Percentiles rank a stretch among this genome's conserved stretches.
Evolutionary conservation across 2,797 vertebrate species (phyloP).

Genomic region (Pelochelys cantorii): DNA sequence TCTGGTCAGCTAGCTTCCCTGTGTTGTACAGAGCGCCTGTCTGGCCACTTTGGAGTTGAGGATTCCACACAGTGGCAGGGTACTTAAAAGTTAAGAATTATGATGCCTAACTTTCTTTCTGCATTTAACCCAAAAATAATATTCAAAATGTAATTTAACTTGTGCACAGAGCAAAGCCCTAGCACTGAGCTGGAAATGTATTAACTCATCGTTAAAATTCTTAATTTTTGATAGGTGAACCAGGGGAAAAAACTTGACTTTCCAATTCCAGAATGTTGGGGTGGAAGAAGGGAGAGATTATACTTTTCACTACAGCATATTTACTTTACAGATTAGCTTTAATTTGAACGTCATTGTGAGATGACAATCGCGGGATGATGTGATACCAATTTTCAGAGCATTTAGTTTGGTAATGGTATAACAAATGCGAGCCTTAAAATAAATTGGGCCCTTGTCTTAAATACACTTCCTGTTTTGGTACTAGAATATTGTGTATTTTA

Average conservation of each 20-base stretch:
- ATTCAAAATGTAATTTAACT: background rate
- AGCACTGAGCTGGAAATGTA: background rate
- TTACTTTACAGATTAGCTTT: background rate
- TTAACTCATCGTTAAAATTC: background rate
- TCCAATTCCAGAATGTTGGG: too few species aligned
- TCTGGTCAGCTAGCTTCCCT: background rate
- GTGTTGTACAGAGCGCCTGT: background rate
- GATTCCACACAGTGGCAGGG: background rate
- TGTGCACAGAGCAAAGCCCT: background rate
- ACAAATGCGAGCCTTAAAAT: background rate
- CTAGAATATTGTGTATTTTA: background rate
- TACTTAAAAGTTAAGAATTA: background rate
- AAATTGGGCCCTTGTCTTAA: too few species aligned
- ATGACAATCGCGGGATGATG: background rate
- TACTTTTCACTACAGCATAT: background rate
- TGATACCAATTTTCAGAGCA: background rate
- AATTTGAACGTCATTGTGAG: background rate
- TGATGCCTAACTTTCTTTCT: background rate
- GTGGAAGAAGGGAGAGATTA: too few species aligned
- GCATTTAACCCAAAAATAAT: background rate
- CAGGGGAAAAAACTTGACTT: background rate
- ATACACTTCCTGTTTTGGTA: background rate
- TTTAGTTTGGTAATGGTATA: background rate
- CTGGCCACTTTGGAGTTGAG: background rate
- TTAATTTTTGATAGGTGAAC: background rate